phyloP scores from a whole-genome alignment of 2,797 vertebrate species.

The Clamator glandarius region DNA sequence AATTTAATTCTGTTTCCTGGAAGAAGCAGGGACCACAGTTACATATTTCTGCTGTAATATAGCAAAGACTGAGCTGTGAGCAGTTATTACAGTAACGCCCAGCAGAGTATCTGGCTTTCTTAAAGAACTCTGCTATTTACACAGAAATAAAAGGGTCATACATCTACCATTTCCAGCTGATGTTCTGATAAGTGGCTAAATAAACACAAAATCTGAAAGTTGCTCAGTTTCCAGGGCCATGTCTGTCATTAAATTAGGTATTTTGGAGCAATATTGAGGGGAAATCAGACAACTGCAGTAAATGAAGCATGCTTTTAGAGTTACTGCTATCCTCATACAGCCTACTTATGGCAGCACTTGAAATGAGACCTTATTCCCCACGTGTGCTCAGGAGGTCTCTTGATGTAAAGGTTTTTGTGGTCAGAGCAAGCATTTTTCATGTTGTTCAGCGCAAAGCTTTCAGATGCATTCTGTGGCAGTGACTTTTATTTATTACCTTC shows the following conservation, averaged over 20 bases:
- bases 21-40: neutral
- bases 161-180: neutral
- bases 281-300: neutral
- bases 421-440: conserved; percentile 31
- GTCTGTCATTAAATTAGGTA: conserved; percentile 1
- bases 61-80: neutral
- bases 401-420: neutral
- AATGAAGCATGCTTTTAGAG: neutral
- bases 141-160: neutral
- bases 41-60: neutral
- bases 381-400: neutral
- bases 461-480: conserved; percentile 38
- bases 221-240: neutral
- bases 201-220: conserved; percentile 8
- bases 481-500: conserved; percentile 82
- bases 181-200: conserved; percentile 26
- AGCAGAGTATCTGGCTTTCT: neutral
- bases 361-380: neutral
- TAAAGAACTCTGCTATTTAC: neutral
- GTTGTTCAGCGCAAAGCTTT: neutral
- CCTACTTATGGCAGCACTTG: neutral
- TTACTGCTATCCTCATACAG: neutral
- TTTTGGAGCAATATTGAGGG: neutral
- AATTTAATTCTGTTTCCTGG: neutral
- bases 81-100: neutral